A percentile compares a stretch with the other conserved stretches of the same genome.
phyloP scores from a whole-genome alignment of 2,888 invertebrate genomes.

The Melieria crassipennis region DNA sequence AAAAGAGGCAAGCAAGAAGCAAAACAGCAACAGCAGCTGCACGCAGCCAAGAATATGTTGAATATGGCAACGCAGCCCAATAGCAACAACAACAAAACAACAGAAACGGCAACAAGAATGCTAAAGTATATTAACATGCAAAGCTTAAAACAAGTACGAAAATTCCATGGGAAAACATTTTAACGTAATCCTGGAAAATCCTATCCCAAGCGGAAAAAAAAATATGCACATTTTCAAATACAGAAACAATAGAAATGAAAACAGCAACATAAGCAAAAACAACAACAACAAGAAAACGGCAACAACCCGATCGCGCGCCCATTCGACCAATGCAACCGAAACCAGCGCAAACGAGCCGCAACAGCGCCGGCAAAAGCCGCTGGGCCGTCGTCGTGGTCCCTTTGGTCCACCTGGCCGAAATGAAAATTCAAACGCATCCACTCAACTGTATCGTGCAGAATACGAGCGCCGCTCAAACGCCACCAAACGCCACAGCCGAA shows the following conservation, averaged over 20 bases:
- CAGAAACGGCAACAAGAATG: no score
- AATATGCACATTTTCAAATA: conserved; percentile 28
- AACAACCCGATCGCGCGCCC: conserved; percentile 1
- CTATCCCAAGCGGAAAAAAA: conserved; percentile 1
- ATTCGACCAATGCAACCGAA: conserved; percentile 1
- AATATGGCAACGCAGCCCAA: background rate
- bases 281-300: background rate
- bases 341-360: background rate
- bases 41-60: background rate
- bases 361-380: background rate
- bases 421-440: conserved; percentile 24
- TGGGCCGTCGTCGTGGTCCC: background rate
- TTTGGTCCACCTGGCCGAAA: conserved; percentile 18
- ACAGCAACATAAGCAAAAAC: background rate
- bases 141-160: conserved; percentile 25
- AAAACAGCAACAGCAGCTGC: background rate
- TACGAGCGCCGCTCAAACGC: no score
- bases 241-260: conserved; percentile 28
- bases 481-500: no score
- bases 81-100: background rate
- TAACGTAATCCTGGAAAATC: conserved; percentile 33
- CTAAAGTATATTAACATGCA: conserved; percentile 21
- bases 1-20: background rate
- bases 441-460: no score
- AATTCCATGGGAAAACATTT: conserved; percentile 30